Percentiles rank a stretch among this genome's conserved stretches.
Conservation (phyloP, 1,140 invertebrate species). For the Palaemon carinicauda region DNA sequence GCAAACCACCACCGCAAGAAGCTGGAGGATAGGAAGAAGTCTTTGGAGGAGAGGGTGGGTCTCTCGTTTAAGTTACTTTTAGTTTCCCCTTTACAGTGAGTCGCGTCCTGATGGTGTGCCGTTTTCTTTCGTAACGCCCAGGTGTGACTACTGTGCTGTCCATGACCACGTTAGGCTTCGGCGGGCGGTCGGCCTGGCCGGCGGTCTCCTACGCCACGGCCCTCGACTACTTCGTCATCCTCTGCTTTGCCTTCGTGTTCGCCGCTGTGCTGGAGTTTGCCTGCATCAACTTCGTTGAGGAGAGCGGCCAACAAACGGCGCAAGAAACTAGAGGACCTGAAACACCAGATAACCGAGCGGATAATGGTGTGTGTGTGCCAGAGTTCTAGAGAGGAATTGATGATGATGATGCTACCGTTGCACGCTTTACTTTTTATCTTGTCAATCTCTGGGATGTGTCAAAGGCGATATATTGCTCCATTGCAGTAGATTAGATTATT, state of each 20-base stretch:
- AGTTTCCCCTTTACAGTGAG: constrained; percentile 20
- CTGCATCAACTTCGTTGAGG: constrained; percentile 72
- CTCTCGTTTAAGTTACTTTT: constrained; percentile 14
- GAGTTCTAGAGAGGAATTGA: too few relatives aligned
- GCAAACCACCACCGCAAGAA: constrained; percentile 67
- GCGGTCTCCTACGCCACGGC: constrained; percentile 72
- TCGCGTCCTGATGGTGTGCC: constrained; percentile 43
- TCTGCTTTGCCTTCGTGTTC: constrained; percentile 72
- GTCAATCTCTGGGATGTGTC: too few relatives aligned
- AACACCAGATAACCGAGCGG: constrained; percentile 55
- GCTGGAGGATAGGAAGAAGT: constrained; percentile 62
- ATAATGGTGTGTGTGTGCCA: constrained; percentile 51
- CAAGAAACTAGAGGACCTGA: constrained; percentile 60
- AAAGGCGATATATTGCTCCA: too few relatives aligned
- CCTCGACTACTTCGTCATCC: constrained; percentile 72
- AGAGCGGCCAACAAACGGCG: constrained; percentile 61
- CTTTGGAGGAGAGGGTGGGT: constrained; percentile 58
- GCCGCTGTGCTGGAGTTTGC: constrained; percentile 72
- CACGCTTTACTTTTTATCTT: too few relatives aligned
- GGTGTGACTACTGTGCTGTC: constrained; percentile 73
- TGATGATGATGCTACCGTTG: too few relatives aligned
- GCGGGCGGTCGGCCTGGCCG: constrained; percentile 70
- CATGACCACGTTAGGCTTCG: constrained; percentile 71
- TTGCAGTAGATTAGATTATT: too few relatives aligned
- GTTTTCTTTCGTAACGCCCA: constrained; percentile 60